phyloP scores from a whole-genome alignment of 2,888 invertebrate species.

The Lycia hirtaria region DNA sequence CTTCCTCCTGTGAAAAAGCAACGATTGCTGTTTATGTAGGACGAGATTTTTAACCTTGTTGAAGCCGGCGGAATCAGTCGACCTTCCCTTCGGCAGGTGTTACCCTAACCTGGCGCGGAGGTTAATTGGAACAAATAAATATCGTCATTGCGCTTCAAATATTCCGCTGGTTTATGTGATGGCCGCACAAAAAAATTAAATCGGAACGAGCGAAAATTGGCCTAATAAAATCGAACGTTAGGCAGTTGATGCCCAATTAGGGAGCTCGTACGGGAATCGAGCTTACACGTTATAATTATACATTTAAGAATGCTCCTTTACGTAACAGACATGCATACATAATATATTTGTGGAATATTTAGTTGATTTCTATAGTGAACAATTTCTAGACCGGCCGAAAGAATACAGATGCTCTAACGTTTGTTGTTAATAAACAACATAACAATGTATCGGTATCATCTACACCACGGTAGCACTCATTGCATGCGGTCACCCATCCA shows the following conservation, averaged over 20 bases:
- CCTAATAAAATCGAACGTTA: neutral
- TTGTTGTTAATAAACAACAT: too few relatives aligned
- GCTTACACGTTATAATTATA: too few relatives aligned
- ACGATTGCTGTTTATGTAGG: slow-evolving; percentile 28
- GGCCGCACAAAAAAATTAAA: slow-evolving; percentile 1
- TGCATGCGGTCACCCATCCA: too few relatives aligned
- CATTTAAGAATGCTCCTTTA: too few relatives aligned
- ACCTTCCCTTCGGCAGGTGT: slow-evolving; percentile 14
- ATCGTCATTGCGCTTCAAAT: slow-evolving; percentile 5
- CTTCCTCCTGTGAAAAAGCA: slow-evolving; percentile 26
- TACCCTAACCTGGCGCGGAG: slow-evolving; percentile 15
- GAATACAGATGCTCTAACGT: too few relatives aligned
- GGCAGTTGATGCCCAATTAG: neutral
- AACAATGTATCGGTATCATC: too few relatives aligned
- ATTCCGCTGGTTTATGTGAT: slow-evolving; percentile 2
- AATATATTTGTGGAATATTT: too few relatives aligned
- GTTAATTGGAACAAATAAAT: slow-evolving; percentile 28
- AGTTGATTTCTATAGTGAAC: too few relatives aligned
- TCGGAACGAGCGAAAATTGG: neutral
- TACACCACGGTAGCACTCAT: too few relatives aligned
- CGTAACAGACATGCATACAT: too few relatives aligned
- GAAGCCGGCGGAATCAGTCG: slow-evolving; percentile 16
- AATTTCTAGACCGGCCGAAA: too few relatives aligned
- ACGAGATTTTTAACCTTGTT: slow-evolving; percentile 31
- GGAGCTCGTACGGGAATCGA: neutral